phyloP scores from a whole-genome alignment of 2,797 vertebrate genomes.

The Odontamblyopus lacepedii region DNA sequence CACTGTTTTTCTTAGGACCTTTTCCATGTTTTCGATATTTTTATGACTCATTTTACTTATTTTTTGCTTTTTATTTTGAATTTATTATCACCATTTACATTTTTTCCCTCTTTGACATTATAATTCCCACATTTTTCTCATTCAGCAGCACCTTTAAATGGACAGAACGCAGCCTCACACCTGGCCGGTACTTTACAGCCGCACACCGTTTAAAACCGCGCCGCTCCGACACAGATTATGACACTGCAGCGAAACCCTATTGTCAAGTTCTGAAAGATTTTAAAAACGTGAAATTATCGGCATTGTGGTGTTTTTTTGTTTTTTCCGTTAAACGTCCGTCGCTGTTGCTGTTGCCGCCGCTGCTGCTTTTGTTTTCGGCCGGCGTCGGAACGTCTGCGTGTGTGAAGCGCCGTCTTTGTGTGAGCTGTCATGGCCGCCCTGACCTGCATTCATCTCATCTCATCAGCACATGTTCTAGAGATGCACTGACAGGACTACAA shows the following conservation, averaged over 20 bases:
- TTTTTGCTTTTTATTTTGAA: no score
- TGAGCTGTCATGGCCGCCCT: conserved; percentile 11
- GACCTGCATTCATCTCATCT: conserved; percentile 14
- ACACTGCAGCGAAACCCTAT: background rate
- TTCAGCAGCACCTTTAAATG: no score
- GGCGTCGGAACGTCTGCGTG: background rate
- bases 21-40: no score
- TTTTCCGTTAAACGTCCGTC: background rate
- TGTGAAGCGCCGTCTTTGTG: conserved; percentile 3
- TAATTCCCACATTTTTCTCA: no score
- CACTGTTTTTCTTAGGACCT: no score
- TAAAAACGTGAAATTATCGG: background rate
- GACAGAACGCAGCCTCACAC: no score
- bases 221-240: background rate
- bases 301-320: background rate
- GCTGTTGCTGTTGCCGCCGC: background rate
- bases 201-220: background rate
- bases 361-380: conserved; percentile 1
- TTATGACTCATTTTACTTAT: no score
- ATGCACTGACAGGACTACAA: background rate
- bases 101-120: no score
- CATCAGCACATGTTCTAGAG: conserved; percentile 3
- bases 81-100: no score
- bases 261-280: background rate
- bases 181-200: no score